A percentile compares a stretch with the other conserved stretches of the same genome.
Evolutionary conservation across 2,888 invertebrate genomes (phyloP).

Genomic region (Andrena camellia): DNA sequence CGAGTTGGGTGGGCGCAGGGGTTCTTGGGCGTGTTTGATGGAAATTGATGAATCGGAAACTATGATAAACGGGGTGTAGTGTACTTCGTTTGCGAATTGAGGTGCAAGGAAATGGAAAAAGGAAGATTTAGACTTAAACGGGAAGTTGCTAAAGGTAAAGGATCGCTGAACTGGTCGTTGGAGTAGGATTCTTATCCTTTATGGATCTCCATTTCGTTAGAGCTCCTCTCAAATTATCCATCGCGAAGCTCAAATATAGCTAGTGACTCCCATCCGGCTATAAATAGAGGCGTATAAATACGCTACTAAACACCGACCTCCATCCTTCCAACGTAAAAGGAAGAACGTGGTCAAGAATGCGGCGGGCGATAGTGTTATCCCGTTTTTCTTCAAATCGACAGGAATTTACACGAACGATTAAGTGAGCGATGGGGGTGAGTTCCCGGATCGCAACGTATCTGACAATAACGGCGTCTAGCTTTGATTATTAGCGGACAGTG

Average conservation of each 20-base stretch:
- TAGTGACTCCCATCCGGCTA: background rate
- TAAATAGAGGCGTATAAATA: conserved; percentile 5
- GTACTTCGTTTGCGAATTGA: too few species aligned
- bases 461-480: conserved; percentile 6
- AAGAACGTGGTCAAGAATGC: background rate
- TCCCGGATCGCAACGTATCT: conserved; percentile 16
- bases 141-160: too few species aligned
- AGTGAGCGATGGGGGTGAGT: background rate
- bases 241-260: background rate
- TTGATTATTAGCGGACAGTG: background rate
- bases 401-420: conserved; percentile 21
- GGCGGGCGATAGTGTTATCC: conserved; percentile 18
- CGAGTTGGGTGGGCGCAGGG: background rate
- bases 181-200: too few species aligned
- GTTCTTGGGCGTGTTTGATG: background rate
- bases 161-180: too few species aligned
- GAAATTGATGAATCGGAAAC: background rate
- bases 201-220: too few species aligned
- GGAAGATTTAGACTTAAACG: too few species aligned
- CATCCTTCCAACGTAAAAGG: background rate
- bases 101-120: too few species aligned
- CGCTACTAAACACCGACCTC: background rate
- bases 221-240: background rate
- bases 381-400: background rate
- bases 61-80: too few species aligned